Percentiles rank a stretch among this genome's conserved stretches.
These are phyloP conservation scores for Trachymyrmex cornetzi DNA, from an alignment of 1,140 invertebrate species.

Conservation along the genomic window DNA sequence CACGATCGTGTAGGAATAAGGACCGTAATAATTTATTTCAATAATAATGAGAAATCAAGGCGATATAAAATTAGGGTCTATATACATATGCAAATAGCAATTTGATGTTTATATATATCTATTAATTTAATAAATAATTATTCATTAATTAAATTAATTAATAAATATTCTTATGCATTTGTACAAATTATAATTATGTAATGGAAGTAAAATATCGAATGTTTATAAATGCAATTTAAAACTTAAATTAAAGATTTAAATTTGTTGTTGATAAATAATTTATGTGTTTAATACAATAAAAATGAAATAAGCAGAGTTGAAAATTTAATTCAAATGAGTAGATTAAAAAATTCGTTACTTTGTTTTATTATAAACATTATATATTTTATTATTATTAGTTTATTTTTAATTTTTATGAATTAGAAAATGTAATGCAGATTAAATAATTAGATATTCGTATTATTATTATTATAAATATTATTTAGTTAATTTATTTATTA, in stretches of 20 bases:
- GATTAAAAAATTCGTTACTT: too few relatives aligned
- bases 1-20: conserved; percentile 13
- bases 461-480: conserved; percentile 4
- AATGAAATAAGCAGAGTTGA: too few relatives aligned
- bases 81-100: neutral
- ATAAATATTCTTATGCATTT: neutral
- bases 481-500: neutral
- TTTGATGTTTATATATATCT: neutral
- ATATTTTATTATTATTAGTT: too few relatives aligned
- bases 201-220: neutral
- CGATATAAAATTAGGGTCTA: neutral
- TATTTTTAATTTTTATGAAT: too few relatives aligned
- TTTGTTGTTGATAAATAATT: too few relatives aligned
- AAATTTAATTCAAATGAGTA: neutral
- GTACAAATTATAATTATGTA: neutral
- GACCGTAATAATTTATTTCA: conserved; percentile 31
- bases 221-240: conserved; percentile 2
- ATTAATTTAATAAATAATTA: neutral
- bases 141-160: conserved; percentile 4
- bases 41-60: conserved; percentile 30
- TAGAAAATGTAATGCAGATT: too few relatives aligned
- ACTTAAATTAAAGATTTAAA: too few relatives aligned
- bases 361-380: too few relatives aligned
- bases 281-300: too few relatives aligned
- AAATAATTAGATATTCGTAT: neutral